A percentile compares a stretch with the other conserved stretches of the same genome.
These are phyloP conservation scores for Octopus sinensis DNA, from an alignment of 1,140 invertebrate species.

Conservation along the genomic window DNA sequence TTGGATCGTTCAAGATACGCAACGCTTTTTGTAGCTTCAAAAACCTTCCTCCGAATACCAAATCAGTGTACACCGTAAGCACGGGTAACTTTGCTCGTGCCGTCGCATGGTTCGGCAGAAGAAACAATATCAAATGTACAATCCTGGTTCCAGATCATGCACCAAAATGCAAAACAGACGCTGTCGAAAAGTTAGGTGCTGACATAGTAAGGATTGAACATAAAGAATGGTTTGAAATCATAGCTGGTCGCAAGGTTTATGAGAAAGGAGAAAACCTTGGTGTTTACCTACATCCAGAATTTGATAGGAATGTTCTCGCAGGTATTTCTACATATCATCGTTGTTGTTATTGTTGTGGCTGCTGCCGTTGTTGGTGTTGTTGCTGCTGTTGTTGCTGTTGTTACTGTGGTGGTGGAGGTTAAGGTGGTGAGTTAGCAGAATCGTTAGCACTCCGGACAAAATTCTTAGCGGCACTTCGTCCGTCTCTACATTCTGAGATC, in stretches of 20 bases:
- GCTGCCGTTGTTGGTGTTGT: too few relatives aligned
- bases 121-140: conserved; percentile 32
- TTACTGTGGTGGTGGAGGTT: too few relatives aligned
- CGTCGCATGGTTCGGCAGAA: conserved; percentile 35
- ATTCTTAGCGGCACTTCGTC: too few relatives aligned
- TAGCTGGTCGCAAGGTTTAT: conserved; percentile 31
- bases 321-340: conserved; percentile 25
- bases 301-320: conserved; percentile 43
- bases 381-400: too few relatives aligned
- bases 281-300: conserved; percentile 47
- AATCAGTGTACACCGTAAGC: conserved; percentile 47
- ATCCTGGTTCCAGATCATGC: conserved; percentile 44
- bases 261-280: conserved; percentile 30
- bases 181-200: conserved; percentile 37
- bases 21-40: conserved; percentile 43
- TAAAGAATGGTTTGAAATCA: conserved; percentile 45
- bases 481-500: too few relatives aligned
- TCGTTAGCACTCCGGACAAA: too few relatives aligned
- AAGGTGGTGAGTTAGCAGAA: too few relatives aligned
- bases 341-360: too few relatives aligned
- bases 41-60: conserved; percentile 21
- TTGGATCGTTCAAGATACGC: conserved; percentile 47
- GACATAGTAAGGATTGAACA: conserved; percentile 37
- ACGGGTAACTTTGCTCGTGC: conserved; percentile 52
- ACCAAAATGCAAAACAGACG: conserved; percentile 37